Conservation (phyloP, 2,113 vertebrate species). For the Lophius piscatorius region DNA sequence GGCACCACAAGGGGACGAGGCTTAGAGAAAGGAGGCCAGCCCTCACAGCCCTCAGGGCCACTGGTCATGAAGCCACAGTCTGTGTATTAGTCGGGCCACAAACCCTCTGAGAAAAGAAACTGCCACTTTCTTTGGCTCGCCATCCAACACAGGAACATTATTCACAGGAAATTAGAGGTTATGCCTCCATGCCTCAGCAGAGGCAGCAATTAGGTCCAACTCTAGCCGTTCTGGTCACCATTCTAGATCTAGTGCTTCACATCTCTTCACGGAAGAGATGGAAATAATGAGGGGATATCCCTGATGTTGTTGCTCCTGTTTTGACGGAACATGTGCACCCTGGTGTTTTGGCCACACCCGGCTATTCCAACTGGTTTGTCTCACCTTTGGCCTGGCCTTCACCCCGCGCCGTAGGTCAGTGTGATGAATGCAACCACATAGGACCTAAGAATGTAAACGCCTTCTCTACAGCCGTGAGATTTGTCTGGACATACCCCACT, state of each 20-base stretch:
- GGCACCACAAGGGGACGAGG: slow-evolving; percentile 30
- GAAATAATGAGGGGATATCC: slow-evolving; percentile 63
- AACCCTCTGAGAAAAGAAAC: slow-evolving; percentile 75
- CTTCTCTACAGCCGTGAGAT: slow-evolving; percentile 25
- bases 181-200: slow-evolving; percentile 59
- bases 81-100: slow-evolving; percentile 74
- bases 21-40: slow-evolving; percentile 41
- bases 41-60: slow-evolving; percentile 51
- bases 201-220: slow-evolving; percentile 71
- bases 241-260: slow-evolving; percentile 56
- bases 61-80: slow-evolving; percentile 67
- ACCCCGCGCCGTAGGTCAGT: slow-evolving; percentile 36
- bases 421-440: slow-evolving; percentile 51
- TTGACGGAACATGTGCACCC: slow-evolving; percentile 27
- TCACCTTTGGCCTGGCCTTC: slow-evolving; percentile 53
- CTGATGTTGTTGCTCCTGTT: slow-evolving; percentile 45
- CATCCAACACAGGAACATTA: slow-evolving; percentile 70
- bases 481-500: slow-evolving; percentile 41
- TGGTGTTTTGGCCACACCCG: slow-evolving; percentile 46
- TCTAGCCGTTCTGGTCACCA: slow-evolving; percentile 55
- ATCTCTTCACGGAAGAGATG: slow-evolving; percentile 33
- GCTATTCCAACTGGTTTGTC: slow-evolving; percentile 26
- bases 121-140: slow-evolving; percentile 69
- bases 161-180: slow-evolving; percentile 79
- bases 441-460: slow-evolving; percentile 42